Conservation (phyloP, 2,113 vertebrate species). For the Phalacrocorax brasilianus region DNA sequence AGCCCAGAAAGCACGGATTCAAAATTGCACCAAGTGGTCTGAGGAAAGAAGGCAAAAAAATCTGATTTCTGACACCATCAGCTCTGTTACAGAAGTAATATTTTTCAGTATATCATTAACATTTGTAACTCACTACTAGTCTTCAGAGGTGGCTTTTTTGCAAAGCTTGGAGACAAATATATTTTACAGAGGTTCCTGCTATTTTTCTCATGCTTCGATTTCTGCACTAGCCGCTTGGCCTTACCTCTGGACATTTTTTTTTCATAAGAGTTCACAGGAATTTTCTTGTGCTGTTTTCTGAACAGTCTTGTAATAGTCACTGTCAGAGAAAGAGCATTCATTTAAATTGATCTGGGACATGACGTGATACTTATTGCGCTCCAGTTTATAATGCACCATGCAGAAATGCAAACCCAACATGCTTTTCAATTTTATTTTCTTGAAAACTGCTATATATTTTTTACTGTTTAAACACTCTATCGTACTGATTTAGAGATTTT, state of each 20-base stretch:
- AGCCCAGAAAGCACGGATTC: not conserved
- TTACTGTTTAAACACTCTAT: not conserved
- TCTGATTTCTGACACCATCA: not conserved
- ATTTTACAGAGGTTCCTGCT: not conserved
- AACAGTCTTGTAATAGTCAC: not conserved
- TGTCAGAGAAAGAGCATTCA: not conserved
- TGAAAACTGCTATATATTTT: not conserved
- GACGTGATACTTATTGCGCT: not conserved
- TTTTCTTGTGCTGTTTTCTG: not conserved
- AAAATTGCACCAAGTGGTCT: not conserved
- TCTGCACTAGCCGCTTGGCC: not conserved
- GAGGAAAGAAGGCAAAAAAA: not conserved
- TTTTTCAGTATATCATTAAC: not conserved
- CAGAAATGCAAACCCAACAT: not conserved
- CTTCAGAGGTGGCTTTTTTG: not conserved
- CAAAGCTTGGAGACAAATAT: not conserved
- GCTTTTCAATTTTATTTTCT: not conserved
- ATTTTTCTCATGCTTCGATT: not conserved
- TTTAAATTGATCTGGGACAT: not conserved
- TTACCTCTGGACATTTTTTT: not conserved
- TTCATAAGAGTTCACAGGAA: not conserved
- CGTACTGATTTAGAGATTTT: not conserved
- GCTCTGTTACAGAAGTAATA: not conserved
- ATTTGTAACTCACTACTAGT: not conserved
- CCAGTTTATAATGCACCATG: not conserved